A percentile compares a stretch with the other conserved stretches of the same genome.
Conservation (phyloP, 2,113 vertebrate genomes). For the Atractosteus spatula region DNA sequence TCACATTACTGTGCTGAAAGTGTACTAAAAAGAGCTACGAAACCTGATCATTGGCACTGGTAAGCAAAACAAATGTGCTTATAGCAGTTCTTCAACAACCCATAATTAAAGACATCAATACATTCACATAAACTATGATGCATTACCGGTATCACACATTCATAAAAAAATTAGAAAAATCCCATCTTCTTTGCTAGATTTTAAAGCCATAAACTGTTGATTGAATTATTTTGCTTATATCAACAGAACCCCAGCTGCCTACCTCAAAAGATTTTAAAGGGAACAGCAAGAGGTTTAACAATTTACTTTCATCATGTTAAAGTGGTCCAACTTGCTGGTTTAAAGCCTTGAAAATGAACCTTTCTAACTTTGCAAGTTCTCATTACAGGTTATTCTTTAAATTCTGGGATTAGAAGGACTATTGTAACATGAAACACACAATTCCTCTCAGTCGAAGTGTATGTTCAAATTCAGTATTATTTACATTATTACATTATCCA, state of each 20-base stretch:
- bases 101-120: constrained; percentile 2
- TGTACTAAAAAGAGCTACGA: neutral
- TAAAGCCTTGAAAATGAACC: neutral
- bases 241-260: constrained; percentile 2
- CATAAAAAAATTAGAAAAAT: neutral
- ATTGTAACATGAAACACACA: too few relatives aligned
- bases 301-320: neutral
- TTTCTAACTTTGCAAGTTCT: too few relatives aligned
- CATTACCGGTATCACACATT: constrained; percentile 2
- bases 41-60: neutral
- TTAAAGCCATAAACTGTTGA: neutral
- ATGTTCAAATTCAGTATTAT: too few relatives aligned
- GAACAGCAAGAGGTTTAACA: neutral
- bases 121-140: constrained; percentile 1
- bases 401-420: too few relatives aligned
- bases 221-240: neutral
- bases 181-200: neutral
- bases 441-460: too few relatives aligned
- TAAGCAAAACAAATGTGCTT: neutral
- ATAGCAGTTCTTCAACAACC: constrained; percentile 1
- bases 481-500: too few relatives aligned
- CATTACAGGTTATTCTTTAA: too few relatives aligned
- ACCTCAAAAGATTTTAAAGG: neutral
- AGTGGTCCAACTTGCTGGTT: neutral
- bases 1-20: neutral